Percentiles rank a stretch among this genome's conserved stretches.
These are phyloP conservation scores for Heliconius congener DNA, from an alignment of 1,140 invertebrate species.

Conservation along the genomic window DNA sequence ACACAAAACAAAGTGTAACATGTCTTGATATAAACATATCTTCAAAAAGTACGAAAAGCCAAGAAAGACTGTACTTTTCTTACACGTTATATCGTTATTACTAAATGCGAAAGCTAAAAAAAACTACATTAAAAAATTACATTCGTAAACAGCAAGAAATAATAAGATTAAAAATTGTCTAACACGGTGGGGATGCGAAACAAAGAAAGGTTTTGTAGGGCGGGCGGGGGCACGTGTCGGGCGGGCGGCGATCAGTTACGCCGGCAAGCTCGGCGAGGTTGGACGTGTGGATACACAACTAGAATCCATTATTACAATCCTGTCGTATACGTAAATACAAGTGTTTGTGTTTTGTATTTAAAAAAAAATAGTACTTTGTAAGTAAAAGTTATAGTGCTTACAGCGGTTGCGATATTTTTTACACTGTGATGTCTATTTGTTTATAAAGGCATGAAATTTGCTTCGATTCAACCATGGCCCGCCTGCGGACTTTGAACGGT, in stretches of 20 bases:
- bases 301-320: constrained; percentile 22
- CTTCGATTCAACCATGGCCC: constrained; percentile 36
- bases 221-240: constrained; percentile 61
- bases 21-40: too few species aligned
- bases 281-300: constrained; percentile 29
- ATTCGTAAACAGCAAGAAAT: constrained; percentile 60
- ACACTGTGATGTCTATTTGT: constrained; percentile 18
- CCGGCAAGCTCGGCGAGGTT: constrained; percentile 51
- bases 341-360: constrained; percentile 46
- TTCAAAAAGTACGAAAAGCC: too few species aligned
- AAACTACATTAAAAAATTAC: constrained; percentile 14
- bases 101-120: neutral
- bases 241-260: constrained; percentile 54
- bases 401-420: constrained; percentile 61
- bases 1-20: too few species aligned
- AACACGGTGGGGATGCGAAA: constrained; percentile 68
- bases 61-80: too few species aligned
- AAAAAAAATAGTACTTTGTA: constrained; percentile 16
- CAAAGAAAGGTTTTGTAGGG: constrained; percentile 74
- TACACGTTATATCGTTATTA: too few species aligned
- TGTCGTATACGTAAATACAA: constrained; percentile 40
- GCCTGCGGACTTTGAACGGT: constrained; percentile 46
- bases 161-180: constrained; percentile 75
- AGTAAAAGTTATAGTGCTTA: constrained; percentile 39
- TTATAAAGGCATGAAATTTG: constrained; percentile 29